Conservation (phyloP, 2,113 vertebrate species). For the Asarcornis scutulata region DNA sequence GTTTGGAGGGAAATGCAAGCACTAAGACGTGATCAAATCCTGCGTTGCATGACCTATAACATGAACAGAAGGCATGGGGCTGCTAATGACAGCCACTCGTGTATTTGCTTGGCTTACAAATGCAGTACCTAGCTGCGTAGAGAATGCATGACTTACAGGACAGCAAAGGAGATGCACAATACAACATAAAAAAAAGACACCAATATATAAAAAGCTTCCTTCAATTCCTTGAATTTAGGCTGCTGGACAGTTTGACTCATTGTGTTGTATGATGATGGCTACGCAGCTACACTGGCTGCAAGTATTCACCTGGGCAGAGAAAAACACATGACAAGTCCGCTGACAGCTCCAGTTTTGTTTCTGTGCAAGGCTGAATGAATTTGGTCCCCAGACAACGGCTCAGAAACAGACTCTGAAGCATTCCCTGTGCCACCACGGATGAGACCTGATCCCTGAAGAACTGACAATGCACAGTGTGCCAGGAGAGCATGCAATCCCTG, state of each 20-base stretch:
- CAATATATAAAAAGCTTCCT: not conserved
- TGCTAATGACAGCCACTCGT: not conserved
- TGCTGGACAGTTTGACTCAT: not conserved
- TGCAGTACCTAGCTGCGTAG: not conserved
- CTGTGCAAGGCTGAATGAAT: not conserved
- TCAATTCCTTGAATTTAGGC: not conserved
- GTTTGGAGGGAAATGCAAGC: not conserved
- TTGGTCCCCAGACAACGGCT: not conserved
- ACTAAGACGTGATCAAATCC: not conserved
- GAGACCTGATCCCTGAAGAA: not conserved
- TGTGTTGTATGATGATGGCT: accelerated
- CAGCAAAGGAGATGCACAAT: not conserved
- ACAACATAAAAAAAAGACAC: not conserved
- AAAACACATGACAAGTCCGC: not conserved
- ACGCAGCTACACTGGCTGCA: not conserved
- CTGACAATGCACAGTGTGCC: not conserved
- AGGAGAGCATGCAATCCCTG: accelerated
- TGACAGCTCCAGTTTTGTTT: not conserved
- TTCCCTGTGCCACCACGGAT: not conserved
- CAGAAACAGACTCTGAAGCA: not conserved
- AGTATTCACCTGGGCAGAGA: not conserved
- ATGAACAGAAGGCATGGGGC: not conserved
- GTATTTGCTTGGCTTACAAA: not conserved
- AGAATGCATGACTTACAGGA: not conserved
- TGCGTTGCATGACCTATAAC: not conserved